Conservation (phyloP, 2,797 vertebrate species). For the Neoniphon sammara region DNA sequence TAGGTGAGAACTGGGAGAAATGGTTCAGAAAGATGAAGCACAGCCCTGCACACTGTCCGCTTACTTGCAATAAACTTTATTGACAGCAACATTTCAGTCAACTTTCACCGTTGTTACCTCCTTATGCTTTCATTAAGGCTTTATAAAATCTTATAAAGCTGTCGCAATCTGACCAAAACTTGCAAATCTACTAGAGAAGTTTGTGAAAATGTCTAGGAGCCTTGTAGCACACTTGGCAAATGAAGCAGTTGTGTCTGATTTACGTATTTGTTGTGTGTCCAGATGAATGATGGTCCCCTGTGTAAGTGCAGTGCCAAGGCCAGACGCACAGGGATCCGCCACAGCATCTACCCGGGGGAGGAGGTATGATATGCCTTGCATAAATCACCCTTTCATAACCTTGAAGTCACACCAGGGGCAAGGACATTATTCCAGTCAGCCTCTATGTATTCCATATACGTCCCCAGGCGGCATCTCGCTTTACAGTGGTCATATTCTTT, state of each 20-base stretch:
- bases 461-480: neutral
- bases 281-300: slow-evolving; percentile 99
- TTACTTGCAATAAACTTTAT: no score
- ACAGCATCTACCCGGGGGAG: slow-evolving; percentile 99
- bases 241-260: slow-evolving; percentile 52
- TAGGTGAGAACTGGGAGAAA: no score
- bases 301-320: slow-evolving; percentile 99
- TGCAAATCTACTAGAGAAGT: slow-evolving; percentile 1
- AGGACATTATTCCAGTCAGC: slow-evolving; percentile 50
- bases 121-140: no score
- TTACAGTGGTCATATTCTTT: slow-evolving; percentile 20
- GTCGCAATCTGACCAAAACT: neutral
- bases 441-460: slow-evolving; percentile 30
- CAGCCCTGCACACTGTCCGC: no score
- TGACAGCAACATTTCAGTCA: no score
- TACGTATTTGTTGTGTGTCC: slow-evolving; percentile 68
- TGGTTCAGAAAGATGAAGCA: no score
- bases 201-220: slow-evolving; percentile 25
- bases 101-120: no score
- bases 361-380: slow-evolving; percentile 83
- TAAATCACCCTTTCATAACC: slow-evolving; percentile 73
- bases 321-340: slow-evolving; percentile 94
- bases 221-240: slow-evolving; percentile 33
- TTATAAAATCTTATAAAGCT: no score
- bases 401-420: slow-evolving; percentile 61